Percentiles rank a stretch among this genome's conserved stretches.
These are phyloP conservation scores for Anguilla megastoma DNA, from an alignment of 2,797 vertebrate genomes.

Conservation along the genomic window DNA sequence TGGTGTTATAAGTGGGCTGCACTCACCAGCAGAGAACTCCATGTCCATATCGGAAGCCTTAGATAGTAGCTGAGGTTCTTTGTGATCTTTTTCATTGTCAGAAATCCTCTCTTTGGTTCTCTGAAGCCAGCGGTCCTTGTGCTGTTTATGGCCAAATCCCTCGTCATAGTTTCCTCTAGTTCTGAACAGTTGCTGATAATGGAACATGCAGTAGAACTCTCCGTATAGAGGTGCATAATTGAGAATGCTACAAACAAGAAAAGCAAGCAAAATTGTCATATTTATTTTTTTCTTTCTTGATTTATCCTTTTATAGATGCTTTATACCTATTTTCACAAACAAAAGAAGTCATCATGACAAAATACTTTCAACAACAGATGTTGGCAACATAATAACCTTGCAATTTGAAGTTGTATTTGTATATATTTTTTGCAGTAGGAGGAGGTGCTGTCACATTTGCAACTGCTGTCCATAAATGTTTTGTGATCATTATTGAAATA, in stretches of 20 bases:
- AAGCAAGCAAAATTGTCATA: neutral
- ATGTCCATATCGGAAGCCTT: neutral
- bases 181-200: conserved; percentile 79
- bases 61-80: conserved; percentile 32
- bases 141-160: conserved; percentile 70
- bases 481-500: neutral
- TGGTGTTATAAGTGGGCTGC: neutral
- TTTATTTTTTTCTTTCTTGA: neutral
- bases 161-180: conserved; percentile 76
- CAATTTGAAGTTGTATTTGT: neutral
- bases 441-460: neutral
- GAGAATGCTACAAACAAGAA: conserved; percentile 71
- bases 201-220: conserved; percentile 81
- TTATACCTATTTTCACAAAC: neutral
- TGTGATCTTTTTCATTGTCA: neutral
- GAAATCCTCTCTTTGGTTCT: conserved; percentile 35
- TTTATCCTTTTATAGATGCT: neutral
- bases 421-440: neutral
- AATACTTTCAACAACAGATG: neutral
- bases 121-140: conserved; percentile 68
- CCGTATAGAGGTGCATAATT: conserved; percentile 72
- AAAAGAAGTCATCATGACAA: neutral
- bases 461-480: neutral
- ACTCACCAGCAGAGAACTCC: neutral
- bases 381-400: neutral